phyloP scores from a whole-genome alignment of 1,140 invertebrate species.

The Platyscapa corneri region DNA sequence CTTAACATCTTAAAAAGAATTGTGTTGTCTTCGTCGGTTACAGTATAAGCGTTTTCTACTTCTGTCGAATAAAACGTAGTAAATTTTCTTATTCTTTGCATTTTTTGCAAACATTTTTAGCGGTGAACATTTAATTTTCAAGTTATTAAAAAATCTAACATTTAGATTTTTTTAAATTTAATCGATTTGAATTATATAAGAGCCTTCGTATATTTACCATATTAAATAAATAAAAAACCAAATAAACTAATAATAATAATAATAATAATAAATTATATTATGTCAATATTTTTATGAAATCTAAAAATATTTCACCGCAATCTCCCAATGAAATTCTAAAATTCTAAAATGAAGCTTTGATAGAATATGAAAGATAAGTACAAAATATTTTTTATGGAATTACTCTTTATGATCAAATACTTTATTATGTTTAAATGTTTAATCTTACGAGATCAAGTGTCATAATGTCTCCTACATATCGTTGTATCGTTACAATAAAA shows the following conservation, averaged over 20 bases:
- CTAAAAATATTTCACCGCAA: neutral
- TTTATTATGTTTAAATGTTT: constrained; percentile 26
- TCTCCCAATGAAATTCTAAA: constrained; percentile 1
- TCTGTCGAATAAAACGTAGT: neutral
- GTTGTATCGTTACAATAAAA: constrained; percentile 27
- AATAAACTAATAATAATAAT: no score
- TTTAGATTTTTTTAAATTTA: constrained; percentile 9
- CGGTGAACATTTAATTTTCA: neutral
- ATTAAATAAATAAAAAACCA: neutral
- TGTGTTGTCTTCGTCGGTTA: neutral
- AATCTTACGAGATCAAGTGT: neutral
- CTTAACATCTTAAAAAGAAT: neutral
- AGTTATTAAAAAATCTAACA: neutral
- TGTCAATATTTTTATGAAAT: neutral
- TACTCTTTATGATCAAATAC: constrained; percentile 26
- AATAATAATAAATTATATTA: neutral
- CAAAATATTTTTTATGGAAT: constrained; percentile 47
- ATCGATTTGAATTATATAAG: neutral
- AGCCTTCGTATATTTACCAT: neutral
- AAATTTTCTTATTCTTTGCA: neutral
- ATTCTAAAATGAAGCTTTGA: constrained; percentile 4
- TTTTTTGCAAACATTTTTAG: constrained; percentile 10
- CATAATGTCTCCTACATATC: constrained; percentile 37
- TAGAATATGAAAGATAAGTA: constrained; percentile 30
- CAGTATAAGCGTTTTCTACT: neutral